These are phyloP conservation scores for Corythaixoides concolor DNA, from an alignment of 2,113 vertebrate species.

Conservation along the genomic window DNA sequence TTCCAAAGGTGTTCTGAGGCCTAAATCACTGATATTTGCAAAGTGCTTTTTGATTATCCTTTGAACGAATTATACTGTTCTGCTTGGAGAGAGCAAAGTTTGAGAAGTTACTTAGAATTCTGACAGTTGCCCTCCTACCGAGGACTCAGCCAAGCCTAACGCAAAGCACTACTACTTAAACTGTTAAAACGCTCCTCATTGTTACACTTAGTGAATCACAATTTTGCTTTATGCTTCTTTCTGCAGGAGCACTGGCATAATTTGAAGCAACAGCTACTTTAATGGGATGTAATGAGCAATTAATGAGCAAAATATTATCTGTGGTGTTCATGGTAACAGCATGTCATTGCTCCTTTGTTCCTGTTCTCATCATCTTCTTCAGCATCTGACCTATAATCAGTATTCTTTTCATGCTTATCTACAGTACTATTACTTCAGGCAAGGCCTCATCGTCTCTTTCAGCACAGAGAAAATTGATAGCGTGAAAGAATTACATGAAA, in stretches of 20 bases:
- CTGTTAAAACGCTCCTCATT: not conserved
- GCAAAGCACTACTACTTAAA: not conserved
- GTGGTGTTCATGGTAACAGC: constrained; percentile 41
- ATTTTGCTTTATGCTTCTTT: constrained; percentile 24
- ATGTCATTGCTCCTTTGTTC: constrained; percentile 53
- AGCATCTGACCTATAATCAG: constrained; percentile 51
- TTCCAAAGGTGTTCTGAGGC: not conserved
- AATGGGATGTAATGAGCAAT: constrained; percentile 49
- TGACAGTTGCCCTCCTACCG: not conserved
- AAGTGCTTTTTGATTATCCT: not conserved
- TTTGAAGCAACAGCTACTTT: constrained; percentile 30
- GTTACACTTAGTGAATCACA: constrained; percentile 42
- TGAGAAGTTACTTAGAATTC: not conserved
- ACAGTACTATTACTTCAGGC: not conserved
- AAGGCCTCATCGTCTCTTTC: not conserved
- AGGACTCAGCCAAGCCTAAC: not conserved
- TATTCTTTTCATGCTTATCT: constrained; percentile 24
- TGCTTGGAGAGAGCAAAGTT: not conserved
- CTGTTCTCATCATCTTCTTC: not conserved
- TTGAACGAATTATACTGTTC: not conserved
- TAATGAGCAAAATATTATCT: constrained; percentile 65
- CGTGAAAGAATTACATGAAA: not conserved
- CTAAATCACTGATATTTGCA: not conserved
- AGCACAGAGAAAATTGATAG: not conserved
- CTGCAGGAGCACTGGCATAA: not conserved